Base-by-base conservation (phyloP, 30 jellyfish, hydroid and myxozoan genomes). In the Mastigias papua region DNA sequence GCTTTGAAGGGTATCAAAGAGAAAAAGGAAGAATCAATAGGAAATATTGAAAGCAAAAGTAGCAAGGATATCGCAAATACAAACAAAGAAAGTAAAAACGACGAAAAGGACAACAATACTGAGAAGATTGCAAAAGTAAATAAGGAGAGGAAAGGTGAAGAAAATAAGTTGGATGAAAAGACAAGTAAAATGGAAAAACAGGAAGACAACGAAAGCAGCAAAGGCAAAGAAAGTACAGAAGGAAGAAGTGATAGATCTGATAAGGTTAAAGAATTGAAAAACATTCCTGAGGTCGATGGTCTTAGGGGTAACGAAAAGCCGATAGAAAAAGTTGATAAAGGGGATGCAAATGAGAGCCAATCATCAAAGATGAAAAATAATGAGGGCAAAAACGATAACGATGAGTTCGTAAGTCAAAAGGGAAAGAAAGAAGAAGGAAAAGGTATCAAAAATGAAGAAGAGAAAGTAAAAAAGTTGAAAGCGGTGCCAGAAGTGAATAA, bases 401-500 rank as follows among this genome's bases (percentile, higher is more conserved):
- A 58, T 1, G 63, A 42, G 27, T 1, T 1, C 3, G 74, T 1
- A n/a, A 23, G 19, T 17, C 6, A 8, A 4, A 19, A 57, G 3
- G 69, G 69, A 4, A 57, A 57, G 2, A 49, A 48, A 27, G 61
- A 48, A 10, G 48, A 30, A 6, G 34, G 23, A 29, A 57, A 75
- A 11, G 34, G 17, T 8, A 74, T 34, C 17, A 62, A 57, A 28
- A 50, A 30, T 17, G 79, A 85, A 3, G 81, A 27, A 1, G 80
- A 72, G 19, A 73, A 64, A 23, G 73, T 69, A 25, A 81, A 81
- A 54, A 37, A 81, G 48, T 19, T 81, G 64, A 81, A 81, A 51
- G 48, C 9, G 21, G 17, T 68, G 76, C 84, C 76, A 28, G 88
- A 85, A 26, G 1, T 73, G 68, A 60, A 32, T 21, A 85, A 85